Base-by-base conservation (phyloP, 2,113 vertebrate species). In the pig (Sus scrofa) region DNA sequence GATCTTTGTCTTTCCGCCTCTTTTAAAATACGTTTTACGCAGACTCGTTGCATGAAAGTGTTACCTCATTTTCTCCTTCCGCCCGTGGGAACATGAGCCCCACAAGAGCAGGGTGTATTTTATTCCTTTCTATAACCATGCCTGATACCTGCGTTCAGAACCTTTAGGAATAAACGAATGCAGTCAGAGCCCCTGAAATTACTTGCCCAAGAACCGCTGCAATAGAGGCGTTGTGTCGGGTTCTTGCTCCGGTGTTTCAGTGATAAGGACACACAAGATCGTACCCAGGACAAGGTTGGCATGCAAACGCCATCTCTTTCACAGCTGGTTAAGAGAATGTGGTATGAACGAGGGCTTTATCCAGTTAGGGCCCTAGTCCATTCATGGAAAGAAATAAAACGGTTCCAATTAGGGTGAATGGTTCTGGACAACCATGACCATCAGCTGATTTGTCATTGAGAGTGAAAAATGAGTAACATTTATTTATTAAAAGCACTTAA, bases 171-270 rank as follows among this genome's bases (percentile, higher is more conserved):
- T n/a, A 39, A 82, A 12, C 19, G 22, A 86, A 30, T 15, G 7
- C 14, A 14, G 22, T 22, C 52, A 86, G 11, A 60, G 32, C 18
- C 13, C 34, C 10, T 2, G 16, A 44, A 32, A 37, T 6, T 34
- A 10, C n/a, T 27, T 9, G 7, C 56, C 26, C 39, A 10, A 32
- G 39, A 50, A 26, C 27, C 2, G 0, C 44, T 70, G 39, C 39
- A 6, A 15, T 1, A 3, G 18, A 30, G 83, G 18, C 14, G 0
- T 9, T 12, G 0, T 4, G 7, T 0, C 0, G 9, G n/a, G 4
- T 30, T 58, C 16, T 30, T 13, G 2, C 34, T 37, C 32, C 27
- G 16, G n/a, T 14, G 4, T 26, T 15, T n/a, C 27, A 14, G 19
- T 24, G 60, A 39, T 19, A 16, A 27, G 30, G 6, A 37, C 22